A percentile compares a stretch with the other conserved stretches of the same genome.
Conservation (phyloP, 2,113 vertebrate genomes). For the Trematocara unimaculatum region DNA sequence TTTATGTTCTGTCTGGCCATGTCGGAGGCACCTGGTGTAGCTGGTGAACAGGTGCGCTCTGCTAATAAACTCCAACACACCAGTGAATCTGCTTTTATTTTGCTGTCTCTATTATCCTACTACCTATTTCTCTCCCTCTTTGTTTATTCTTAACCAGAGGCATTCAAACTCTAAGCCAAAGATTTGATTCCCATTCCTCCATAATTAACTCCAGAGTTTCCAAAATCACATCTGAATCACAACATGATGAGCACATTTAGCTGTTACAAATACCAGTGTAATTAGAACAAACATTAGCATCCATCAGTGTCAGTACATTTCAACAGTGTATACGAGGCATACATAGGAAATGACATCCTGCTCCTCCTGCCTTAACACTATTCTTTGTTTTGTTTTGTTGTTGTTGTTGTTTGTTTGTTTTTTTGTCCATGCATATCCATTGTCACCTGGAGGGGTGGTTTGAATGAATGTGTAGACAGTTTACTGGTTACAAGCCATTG, state of each 20-base stretch:
- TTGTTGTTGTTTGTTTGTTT: not conserved
- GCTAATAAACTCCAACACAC: constrained; percentile 11
- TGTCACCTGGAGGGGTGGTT: not conserved
- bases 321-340: not conserved
- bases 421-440: not conserved
- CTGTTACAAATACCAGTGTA: not conserved
- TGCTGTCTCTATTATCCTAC: not conserved
- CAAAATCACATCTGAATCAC: not conserved
- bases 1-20: not conserved
- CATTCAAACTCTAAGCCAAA: not conserved
- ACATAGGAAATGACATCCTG: not conserved
- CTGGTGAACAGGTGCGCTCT: constrained; percentile 1
- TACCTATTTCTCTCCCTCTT: not conserved
- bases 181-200: not conserved
- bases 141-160: not conserved
- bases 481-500: not conserved
- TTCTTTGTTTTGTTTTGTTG: not conserved
- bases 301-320: not conserved
- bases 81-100: not conserved
- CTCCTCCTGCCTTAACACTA: not conserved
- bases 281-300: not conserved
- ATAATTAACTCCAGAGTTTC: not conserved
- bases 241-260: not conserved
- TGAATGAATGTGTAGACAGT: not conserved
- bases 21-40: constrained; percentile 5